Base-by-base conservation (phyloP, 2,113 vertebrate genomes). In the Tetrao urogallus region DNA sequence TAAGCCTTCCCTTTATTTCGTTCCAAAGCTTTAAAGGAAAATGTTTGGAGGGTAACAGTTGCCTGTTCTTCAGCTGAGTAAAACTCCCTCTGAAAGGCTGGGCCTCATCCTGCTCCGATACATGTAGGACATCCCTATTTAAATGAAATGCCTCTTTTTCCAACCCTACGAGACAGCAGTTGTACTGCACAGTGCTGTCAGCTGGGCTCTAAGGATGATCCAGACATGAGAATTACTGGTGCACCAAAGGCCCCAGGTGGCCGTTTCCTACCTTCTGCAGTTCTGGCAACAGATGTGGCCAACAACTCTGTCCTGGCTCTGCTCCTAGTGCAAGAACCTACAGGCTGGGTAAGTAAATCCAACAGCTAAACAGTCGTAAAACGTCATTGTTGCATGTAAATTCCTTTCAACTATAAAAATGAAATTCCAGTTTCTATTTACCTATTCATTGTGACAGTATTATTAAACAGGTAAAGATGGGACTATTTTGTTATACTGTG, bases 401-500 rank as follows among this genome's bases (percentile, higher is more conserved):
- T 98, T 97, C 97, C 95, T 97, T 98, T 97, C 95, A 95, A 88
- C 93, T 90, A 92, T 96, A 97, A 97, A 98, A 96, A 95, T 78
- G 88, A 95, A 98, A 98, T 94, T 98, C 95, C 96, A 97, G 89
- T 98, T 97, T 98, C 97, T 98, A 98, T 97, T 98, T 97, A 97
- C 97, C 95, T 98, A 95, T 95, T 97, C 98, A 97, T 98, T 97
- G 98, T 98, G 98, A 98, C 98, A 99, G 98, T 99, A 98, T 98
- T 98, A 98, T 98, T 98, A 98, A 98, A 98, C 98, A 98, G 98
- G 97, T 98, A 97, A 98, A 98, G 98, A 98, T 98, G 98, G 98
- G 98, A 98, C 96, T 98, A 98, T 98, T 98, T 99, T 98, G 98
- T 98, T 98, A 99, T 98, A 98, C 98, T 97, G 98, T 99, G 98